A percentile compares a stretch with the other conserved stretches of the same genome.
These are phyloP conservation scores for Etheostoma perlongum DNA, from an alignment of 2,797 vertebrate genomes.

Conservation along the genomic window DNA sequence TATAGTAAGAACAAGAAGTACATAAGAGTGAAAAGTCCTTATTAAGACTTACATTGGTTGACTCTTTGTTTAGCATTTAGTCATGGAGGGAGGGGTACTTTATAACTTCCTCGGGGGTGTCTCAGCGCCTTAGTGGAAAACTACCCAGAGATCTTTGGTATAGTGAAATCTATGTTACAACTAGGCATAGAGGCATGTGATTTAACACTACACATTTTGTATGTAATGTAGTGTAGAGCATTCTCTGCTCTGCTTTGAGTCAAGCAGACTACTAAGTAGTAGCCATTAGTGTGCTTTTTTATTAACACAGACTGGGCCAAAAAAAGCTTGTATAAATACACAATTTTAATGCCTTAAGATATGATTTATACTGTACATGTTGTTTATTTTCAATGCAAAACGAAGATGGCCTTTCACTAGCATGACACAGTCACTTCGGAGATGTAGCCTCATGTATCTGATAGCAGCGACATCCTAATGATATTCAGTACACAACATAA, in stretches of 20 bases:
- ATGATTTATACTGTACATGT: slow-evolving; percentile 9
- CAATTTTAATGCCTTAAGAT: slow-evolving; percentile 1
- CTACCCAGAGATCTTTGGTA: not conserved
- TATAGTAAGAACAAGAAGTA: not conserved
- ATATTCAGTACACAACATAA: slow-evolving; percentile 48
- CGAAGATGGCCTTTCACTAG: not conserved
- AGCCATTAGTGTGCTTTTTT: not conserved
- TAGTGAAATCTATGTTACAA: not conserved
- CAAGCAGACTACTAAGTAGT: not conserved
- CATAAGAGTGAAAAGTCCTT: slow-evolving; percentile 1
- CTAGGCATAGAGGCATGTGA: not conserved
- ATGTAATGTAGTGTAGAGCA: not conserved
- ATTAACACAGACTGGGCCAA: slow-evolving; percentile 13
- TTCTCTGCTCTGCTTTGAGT: not conserved
- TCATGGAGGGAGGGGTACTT: not conserved
- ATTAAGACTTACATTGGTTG: not conserved
- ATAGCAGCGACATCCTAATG: slow-evolving; percentile 35
- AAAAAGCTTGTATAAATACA: not conserved
- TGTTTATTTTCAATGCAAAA: slow-evolving; percentile 14
- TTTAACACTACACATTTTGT: not conserved
- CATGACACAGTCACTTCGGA: slow-evolving; percentile 42
- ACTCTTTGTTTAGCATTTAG: slow-evolving; percentile 10
- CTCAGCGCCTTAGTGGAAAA: not conserved
- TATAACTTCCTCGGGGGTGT: not conserved
- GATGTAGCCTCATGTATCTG: slow-evolving; percentile 40